These are phyloP conservation scores for Lophius piscatorius DNA, from an alignment of 2,113 vertebrate species.

Conservation along the genomic window DNA sequence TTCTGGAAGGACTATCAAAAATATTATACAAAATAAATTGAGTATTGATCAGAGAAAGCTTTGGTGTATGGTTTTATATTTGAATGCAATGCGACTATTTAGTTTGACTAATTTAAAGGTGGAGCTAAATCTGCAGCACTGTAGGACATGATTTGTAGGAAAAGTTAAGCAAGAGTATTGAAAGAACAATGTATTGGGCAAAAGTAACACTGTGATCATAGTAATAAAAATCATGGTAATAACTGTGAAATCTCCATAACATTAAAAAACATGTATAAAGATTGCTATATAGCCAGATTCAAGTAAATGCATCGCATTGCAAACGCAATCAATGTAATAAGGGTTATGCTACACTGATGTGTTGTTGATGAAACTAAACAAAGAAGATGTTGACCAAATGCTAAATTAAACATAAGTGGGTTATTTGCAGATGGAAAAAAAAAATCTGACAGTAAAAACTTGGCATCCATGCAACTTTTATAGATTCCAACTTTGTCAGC, in stretches of 20 bases:
- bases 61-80: constrained; percentile 10
- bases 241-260: not conserved
- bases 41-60: no score
- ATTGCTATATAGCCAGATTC: no score
- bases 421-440: no score
- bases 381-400: not conserved
- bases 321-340: not conserved
- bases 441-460: no score
- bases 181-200: not conserved
- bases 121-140: not conserved
- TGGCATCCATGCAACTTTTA: no score
- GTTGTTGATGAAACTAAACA: not conserved
- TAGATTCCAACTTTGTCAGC: no score
- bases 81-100: not conserved
- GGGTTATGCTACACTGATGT: not conserved
- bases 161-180: not conserved
- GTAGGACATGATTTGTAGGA: not conserved
- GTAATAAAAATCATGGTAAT: not conserved
- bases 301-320: not conserved
- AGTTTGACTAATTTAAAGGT: not conserved
- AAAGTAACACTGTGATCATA: not conserved
- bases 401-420: no score
- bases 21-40: no score
- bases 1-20: no score
- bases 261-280: no score